Evolutionary conservation across 1,140 invertebrate genomes (phyloP), one percentile per base, ranked within the genome.

Genomic region (Pseudomyrmex sp.): DNA sequence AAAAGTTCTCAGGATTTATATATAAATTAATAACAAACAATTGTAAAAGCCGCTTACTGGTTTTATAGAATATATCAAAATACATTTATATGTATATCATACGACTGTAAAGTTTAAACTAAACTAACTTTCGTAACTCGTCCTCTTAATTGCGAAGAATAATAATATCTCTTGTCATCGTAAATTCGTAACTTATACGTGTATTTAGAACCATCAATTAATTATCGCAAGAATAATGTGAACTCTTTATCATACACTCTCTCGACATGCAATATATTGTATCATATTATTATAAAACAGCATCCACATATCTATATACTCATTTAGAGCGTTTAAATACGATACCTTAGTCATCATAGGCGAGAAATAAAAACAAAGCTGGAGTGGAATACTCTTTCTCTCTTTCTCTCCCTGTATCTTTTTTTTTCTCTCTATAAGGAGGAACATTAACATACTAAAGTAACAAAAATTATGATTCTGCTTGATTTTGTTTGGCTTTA

Each of bases 371-470:
- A 92, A 92, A 93, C 83, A 91, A 92, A 93, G 91, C 92, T 89
- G 86, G 87, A 80, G 86, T 87, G 89, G 66, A 80, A 92, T 93
- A 93, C 88, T 88, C 84, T 89, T 62, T 26, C 23, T 62, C 35
- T 65, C 62, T 65, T n/a, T 65, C 54, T 50, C 66, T 70, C 35
- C 5, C 35, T 35, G 5, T 35, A 35, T 65, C 62, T n/a, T 65
- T 0, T 65, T 35, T 35, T 50, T 66, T 70, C 68, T 72, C 66
- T 72, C 54, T 92, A 93, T 90, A 77, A 77, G 62, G 89, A 94
- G 91, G 92, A 94, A 94, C 93, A 91, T 93, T 92, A 91, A 93
- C 88, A 80, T 92, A 92, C 89, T 88, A 93, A 93, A 92, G 85
- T 92, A 93, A 93, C 91, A 92, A 93, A 94, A 94, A 91, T 93